These are phyloP conservation scores for Plectropomus leopardus DNA, from an alignment of 2,113 vertebrate species.

Conservation along the genomic window DNA sequence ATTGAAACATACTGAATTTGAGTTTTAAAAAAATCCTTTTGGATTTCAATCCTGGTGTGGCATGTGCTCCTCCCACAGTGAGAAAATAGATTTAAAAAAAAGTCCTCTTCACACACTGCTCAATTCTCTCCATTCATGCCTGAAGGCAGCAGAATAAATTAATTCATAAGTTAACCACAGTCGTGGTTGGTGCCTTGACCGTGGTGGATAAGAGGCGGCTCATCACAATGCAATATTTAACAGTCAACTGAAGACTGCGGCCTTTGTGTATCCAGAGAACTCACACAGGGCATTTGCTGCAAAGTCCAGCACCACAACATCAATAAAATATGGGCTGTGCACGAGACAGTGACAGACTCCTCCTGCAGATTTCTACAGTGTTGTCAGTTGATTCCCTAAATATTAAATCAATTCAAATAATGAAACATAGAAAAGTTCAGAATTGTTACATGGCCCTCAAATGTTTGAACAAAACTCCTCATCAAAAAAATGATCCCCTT, in stretches of 20 bases:
- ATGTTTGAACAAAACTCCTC: not conserved
- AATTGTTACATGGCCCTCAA: not conserved
- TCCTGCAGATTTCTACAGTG: not conserved
- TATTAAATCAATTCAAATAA: not conserved
- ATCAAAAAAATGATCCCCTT: no score
- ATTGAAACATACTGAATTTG: not conserved
- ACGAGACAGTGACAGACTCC: constrained; percentile 5
- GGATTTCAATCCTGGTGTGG: not conserved
- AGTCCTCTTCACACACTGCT: constrained; percentile 13
- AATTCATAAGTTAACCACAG: constrained; percentile 53
- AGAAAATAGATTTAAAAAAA: not conserved
- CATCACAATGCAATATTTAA: constrained; percentile 69
- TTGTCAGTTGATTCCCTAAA: not conserved
- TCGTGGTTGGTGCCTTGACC: constrained; percentile 27
- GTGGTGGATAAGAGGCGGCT: constrained; percentile 34
- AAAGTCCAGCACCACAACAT: constrained; percentile 47
- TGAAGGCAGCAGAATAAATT: constrained; percentile 52
- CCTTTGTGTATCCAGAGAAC: constrained; percentile 47
- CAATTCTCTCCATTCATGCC: constrained; percentile 41
- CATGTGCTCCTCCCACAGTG: not conserved
- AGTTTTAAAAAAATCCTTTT: not conserved
- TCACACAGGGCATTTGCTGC: constrained; percentile 38
- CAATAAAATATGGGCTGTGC: constrained; percentile 54
- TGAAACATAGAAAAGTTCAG: not conserved
- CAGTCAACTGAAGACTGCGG: constrained; percentile 42